Evolutionary conservation across 2,888 invertebrate genomes (phyloP).

Genomic region (Acanthopleura granulata): DNA sequence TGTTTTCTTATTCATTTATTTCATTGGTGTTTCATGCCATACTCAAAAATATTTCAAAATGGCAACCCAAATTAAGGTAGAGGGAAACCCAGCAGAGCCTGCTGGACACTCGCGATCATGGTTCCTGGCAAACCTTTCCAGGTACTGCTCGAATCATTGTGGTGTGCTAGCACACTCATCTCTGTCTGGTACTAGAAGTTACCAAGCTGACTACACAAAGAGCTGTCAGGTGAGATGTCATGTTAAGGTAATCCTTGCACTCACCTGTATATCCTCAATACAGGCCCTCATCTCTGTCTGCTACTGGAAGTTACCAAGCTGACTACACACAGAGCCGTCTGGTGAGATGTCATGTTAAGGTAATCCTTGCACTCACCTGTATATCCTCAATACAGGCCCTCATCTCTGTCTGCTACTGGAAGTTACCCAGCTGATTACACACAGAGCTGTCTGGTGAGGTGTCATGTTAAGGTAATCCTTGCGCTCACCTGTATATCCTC

Average conservation of each 20-base stretch:
- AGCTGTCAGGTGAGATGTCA: neutral
- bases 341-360: neutral
- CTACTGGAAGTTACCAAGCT: neutral
- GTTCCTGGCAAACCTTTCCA: too few species aligned
- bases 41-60: too few species aligned
- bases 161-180: too few species aligned
- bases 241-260: neutral
- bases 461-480: neutral
- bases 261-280: constrained; percentile 1
- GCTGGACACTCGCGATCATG: too few species aligned
- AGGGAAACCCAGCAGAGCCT: too few species aligned
- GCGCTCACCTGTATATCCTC: neutral
- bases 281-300: constrained; percentile 1
- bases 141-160: too few species aligned
- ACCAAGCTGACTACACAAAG: neutral
- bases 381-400: neutral
- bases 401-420: neutral
- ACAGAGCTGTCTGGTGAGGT: neutral
- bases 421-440: constrained; percentile 7
- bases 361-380: neutral
- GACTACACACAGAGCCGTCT: neutral
- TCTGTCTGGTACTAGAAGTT: neutral
- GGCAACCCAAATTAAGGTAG: too few species aligned
- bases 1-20: too few species aligned
- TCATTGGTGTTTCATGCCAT: too few species aligned